Evolutionary conservation across 2,888 invertebrate species (phyloP), one percentile per base, ranked within the genome.

Genomic region (Helleia helle): DNA sequence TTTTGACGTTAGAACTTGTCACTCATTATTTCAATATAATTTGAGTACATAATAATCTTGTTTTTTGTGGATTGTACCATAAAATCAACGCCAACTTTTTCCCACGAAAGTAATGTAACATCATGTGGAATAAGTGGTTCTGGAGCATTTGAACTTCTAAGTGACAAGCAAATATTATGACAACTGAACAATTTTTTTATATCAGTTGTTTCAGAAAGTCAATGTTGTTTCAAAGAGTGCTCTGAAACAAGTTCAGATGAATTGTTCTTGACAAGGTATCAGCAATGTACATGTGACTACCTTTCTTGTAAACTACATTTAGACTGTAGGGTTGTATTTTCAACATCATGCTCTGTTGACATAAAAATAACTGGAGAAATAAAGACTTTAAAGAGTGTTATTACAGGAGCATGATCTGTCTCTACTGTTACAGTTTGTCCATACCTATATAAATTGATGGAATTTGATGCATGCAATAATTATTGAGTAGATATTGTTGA

Each of bases 31-130:
- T 50, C 51, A 38, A 51, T 49, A 39, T 38, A 53, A 34, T 53
- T 51, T 28, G 54, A 54, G 30, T 48, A 54, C n/a, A n/a, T n/a
- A n/a, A 46, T 51, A 52, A 43, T 50, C 53, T 36, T 46, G 31
- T 4, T 46, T 43, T 50, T 39, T 45, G 40, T 27, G 17, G 13
- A 38, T 51, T 49, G 46, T 40, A 48, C 43, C 25, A 53, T 26
- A 41, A 48, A 49, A 51, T 51, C 50, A 12, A 51, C 40, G 40
- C 49, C 50, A 40, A 39, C 44, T 39, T 48, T 50, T 46, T 48
- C 42, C 52, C 49, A 51, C 6, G 49, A 51, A 4, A 45, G 27
- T 34, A 34, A 34, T 15, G 34, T 15, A 34, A 40, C 34, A 26
- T 40, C 14, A 34, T 39, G 39, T 13, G 30, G 24, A 12, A 30